These are phyloP conservation scores for Notothenia rossii DNA, from an alignment of 2,113 vertebrate genomes.

Conservation along the genomic window DNA sequence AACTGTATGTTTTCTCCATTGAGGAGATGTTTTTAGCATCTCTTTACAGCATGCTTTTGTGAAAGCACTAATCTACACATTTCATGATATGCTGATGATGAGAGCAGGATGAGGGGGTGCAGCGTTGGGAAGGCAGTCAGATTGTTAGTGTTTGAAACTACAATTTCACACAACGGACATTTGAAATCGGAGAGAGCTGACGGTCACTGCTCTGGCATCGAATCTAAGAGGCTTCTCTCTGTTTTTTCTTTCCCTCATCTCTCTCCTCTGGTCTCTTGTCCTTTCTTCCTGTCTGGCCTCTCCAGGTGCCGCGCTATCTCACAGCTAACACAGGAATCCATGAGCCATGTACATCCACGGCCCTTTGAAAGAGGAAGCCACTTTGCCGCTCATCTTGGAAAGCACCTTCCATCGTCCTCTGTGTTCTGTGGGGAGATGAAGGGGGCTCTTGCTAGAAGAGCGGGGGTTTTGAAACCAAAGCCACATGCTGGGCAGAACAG, in stretches of 20 bases:
- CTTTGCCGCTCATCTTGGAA: conserved; percentile 70
- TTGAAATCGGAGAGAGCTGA: conserved; percentile 74
- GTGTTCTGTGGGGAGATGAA: conserved; percentile 73
- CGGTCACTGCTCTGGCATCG: conserved; percentile 61
- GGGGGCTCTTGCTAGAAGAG: conserved; percentile 67
- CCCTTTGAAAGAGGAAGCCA: conserved; percentile 78
- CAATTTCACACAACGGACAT: conserved; percentile 68
- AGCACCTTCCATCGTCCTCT: conserved; percentile 71
- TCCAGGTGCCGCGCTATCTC: conserved; percentile 80
- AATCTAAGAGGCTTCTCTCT: conserved; percentile 73
- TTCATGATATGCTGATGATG: conserved; percentile 65
- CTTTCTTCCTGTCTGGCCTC: conserved; percentile 71
- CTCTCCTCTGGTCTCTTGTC: conserved; percentile 46
- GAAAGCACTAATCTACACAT: conserved; percentile 55
- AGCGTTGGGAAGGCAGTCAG: conserved; percentile 25
- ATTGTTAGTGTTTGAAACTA: conserved; percentile 61
- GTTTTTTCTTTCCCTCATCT: conserved; percentile 13
- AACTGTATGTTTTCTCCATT: conserved; percentile 7
- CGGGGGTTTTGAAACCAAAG: conserved; percentile 77
- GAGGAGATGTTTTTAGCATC: conserved; percentile 25
- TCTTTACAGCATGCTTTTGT: conserved; percentile 32
- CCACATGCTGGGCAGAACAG: conserved; percentile 79
- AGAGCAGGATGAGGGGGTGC: conserved; percentile 42
- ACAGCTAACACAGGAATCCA: conserved; percentile 71
- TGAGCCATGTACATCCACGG: conserved; percentile 69